Evolutionary conservation across 2,888 invertebrate species (phyloP), one percentile per base, ranked within the genome.

Genomic region (Sphaerophoria rueppellii): DNA sequence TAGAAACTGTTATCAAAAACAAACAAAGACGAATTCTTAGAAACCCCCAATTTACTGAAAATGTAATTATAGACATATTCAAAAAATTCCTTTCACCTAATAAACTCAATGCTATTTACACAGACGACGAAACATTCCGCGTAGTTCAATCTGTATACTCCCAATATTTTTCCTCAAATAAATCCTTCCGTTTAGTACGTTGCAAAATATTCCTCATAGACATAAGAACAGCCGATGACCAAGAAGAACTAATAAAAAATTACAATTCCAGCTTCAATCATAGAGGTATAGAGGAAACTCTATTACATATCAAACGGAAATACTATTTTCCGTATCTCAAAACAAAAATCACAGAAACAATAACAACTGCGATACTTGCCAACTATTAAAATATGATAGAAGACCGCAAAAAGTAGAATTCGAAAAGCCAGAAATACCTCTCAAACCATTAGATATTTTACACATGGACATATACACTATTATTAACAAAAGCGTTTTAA

Each of bases 181-280:
- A 58, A n/a, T 9, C 58, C 7, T 50, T 71, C 5, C 58, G 58
- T 48, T 9, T 71, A 12, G 37, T 71, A 9, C 57, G 54, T 63
- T 78, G 72, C 35, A 65, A 11, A 3, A 16, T 65, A 6, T 35
- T 35, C 32, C 11, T 72, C 4, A 14, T 32, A 58, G 76, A 80
- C 34, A 55, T 80, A 34, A 48, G 9, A 7, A 40, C 79, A n/a
- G 14, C 37, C 5, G 85, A 85, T n/a, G 58, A 80, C 24, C 72
- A 85, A 63, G 75, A 80, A 6, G 54, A 40, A 54, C 11, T 76
- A 7, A 80, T 85, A 3, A 72, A 12, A n/a, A 57, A 85, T 48
- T 76, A 85, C 46, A 79, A 80, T 35, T 57, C 48, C n/a, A 76
- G 72, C 75, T n/a, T n/a, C n/a, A n/a, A n/a, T 40, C 80, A 85